phyloP scores from a whole-genome alignment of 2,797 vertebrate species.

The Kryptopterus vitreolus region DNA sequence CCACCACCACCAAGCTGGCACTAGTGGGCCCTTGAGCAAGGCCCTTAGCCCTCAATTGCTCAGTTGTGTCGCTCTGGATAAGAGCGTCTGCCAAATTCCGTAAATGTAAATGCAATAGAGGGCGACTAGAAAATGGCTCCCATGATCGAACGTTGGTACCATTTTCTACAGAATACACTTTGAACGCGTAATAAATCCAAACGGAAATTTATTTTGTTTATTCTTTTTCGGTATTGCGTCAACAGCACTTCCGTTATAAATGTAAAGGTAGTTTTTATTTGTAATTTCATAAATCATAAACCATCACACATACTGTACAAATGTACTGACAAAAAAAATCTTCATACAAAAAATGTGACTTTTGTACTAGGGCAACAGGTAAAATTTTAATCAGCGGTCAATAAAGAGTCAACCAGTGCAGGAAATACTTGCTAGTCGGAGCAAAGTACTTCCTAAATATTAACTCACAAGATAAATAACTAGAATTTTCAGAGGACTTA shows the following conservation, averaged over 20 bases:
- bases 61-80: no score
- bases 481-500: no score
- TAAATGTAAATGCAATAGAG: no score
- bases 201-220: background rate
- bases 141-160: no score
- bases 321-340: background rate
- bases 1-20: no score
- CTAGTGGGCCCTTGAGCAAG: no score
- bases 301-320: background rate
- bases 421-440: background rate
- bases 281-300: background rate
- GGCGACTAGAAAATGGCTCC: no score
- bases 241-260: no score
- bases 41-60: no score
- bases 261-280: background rate
- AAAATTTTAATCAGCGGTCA: background rate
- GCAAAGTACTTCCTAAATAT: background rate
- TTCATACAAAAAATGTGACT: background rate
- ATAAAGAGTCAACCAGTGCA: background rate
- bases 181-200: background rate
- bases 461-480: background rate
- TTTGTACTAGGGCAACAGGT: background rate
- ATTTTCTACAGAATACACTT: background rate
- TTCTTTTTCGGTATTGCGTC: background rate
- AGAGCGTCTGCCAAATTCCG: no score